Evolutionary conservation across 2,888 invertebrate species (phyloP).

Genomic region (Crematogaster levior): DNA sequence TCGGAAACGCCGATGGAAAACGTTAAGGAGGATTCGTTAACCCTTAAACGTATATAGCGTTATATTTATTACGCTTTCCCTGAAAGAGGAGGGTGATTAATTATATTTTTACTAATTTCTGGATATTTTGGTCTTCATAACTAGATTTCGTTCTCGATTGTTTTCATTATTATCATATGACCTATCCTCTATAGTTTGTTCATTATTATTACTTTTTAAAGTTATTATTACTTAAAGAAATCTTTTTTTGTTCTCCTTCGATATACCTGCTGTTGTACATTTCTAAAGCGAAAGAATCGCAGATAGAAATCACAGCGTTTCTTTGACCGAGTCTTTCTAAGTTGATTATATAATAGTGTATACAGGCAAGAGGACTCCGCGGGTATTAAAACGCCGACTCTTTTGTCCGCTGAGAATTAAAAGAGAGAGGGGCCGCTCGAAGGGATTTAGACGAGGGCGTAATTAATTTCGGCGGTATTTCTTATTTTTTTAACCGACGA

Average conservation of each 20-base stretch:
- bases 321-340: conserved; percentile 16
- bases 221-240: not conserved
- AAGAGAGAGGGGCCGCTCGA: conserved; percentile 7
- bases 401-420: conserved; percentile 47
- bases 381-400: conserved; percentile 2
- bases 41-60: not conserved
- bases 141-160: not conserved
- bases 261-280: not conserved
- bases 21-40: conserved; percentile 78
- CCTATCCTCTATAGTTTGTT: too few species aligned
- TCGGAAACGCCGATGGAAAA: conserved; percentile 78
- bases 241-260: not conserved
- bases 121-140: not conserved
- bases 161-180: not conserved
- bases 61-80: not conserved
- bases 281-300: not conserved
- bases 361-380: not conserved
- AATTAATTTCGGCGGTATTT: conserved; percentile 47
- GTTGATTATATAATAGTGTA: conserved; percentile 43
- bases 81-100: not conserved
- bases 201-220: not conserved
- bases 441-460: conserved; percentile 22
- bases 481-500: conserved; percentile 34
- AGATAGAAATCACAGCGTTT: conserved; percentile 32
- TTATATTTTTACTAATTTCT: not conserved